Conservation (phyloP, 2,888 invertebrate species). For the Drosophila formosana region DNA sequence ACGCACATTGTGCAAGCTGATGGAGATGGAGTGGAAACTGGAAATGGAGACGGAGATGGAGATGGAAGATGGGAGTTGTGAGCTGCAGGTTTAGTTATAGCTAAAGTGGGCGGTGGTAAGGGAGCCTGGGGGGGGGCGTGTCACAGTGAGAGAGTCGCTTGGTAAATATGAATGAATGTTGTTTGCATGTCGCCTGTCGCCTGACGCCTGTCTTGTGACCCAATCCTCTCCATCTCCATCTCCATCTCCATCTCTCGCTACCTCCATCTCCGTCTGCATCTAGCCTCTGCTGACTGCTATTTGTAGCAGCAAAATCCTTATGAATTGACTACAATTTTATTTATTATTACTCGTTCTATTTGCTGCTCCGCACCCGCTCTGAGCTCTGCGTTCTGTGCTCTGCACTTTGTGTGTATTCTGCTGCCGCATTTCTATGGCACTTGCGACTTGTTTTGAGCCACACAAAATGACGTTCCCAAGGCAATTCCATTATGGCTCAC, state of each 20-base stretch:
- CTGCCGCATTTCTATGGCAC: slow-evolving; percentile 63
- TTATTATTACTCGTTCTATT: slow-evolving; percentile 76
- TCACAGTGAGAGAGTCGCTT: slow-evolving; percentile 50
- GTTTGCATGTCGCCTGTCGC: slow-evolving; percentile 63
- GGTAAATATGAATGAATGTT: slow-evolving; percentile 80
- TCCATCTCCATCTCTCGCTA: background rate
- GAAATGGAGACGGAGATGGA: slow-evolving; percentile 2
- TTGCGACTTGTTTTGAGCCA: slow-evolving; percentile 72
- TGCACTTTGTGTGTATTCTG: slow-evolving; percentile 19
- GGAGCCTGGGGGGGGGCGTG: background rate
- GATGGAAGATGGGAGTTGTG: background rate
- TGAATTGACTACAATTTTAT: slow-evolving; percentile 82
- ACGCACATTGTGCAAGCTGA: slow-evolving; percentile 72
- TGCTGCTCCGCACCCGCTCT: slow-evolving; percentile 37
- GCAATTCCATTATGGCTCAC: slow-evolving; percentile 72
- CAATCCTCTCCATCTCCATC: background rate
- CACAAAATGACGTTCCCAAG: slow-evolving; percentile 76
- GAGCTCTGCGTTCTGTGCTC: slow-evolving; percentile 2
- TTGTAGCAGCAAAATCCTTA: slow-evolving; percentile 76
- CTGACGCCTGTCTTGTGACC: slow-evolving; percentile 33
- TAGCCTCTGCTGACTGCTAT: slow-evolving; percentile 26
- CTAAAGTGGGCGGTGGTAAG: slow-evolving; percentile 18
- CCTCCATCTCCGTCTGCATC: background rate
- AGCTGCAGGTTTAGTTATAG: slow-evolving; percentile 15
- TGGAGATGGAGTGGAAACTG: slow-evolving; percentile 30